A percentile compares a stretch with the other conserved stretches of the same genome.
These are phyloP conservation scores for Crenuchus spilurus DNA, from an alignment of 2,797 vertebrate species.

Conservation along the genomic window DNA sequence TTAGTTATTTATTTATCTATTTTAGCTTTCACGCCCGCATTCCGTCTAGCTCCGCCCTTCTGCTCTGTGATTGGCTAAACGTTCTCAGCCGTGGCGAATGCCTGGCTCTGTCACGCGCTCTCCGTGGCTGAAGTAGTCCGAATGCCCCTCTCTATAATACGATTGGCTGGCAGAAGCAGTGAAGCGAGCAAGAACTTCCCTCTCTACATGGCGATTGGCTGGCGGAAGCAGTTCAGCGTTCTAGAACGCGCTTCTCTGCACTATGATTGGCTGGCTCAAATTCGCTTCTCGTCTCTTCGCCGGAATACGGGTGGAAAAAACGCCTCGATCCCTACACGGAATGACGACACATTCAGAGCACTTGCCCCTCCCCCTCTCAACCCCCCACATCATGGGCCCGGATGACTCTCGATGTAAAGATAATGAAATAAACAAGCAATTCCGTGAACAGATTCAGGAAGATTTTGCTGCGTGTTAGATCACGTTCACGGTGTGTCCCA, in stretches of 20 bases:
- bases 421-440: background rate
- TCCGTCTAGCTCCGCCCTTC: background rate
- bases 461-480: too few species aligned
- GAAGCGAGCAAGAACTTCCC: too few species aligned
- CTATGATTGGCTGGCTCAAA: background rate
- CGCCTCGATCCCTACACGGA: constrained; percentile 55
- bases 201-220: background rate
- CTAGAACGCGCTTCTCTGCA: too few species aligned
- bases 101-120: too few species aligned
- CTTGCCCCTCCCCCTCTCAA: constrained; percentile 19
- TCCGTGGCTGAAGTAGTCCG: too few species aligned
- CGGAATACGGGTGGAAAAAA: background rate
- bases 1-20: constrained; percentile 21
- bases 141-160: too few species aligned
- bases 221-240: background rate
- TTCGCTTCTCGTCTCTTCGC: background rate
- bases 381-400: background rate
- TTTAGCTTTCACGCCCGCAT: background rate
- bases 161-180: too few species aligned
- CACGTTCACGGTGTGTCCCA: too few species aligned
- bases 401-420: background rate
- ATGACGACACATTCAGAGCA: constrained; percentile 70
- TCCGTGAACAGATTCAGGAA: too few species aligned
- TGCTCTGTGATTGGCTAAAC: background rate
- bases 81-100: too few species aligned